These are phyloP conservation scores for Drosophila truncata DNA, from an alignment of 1,140 invertebrate genomes.

Conservation along the genomic window DNA sequence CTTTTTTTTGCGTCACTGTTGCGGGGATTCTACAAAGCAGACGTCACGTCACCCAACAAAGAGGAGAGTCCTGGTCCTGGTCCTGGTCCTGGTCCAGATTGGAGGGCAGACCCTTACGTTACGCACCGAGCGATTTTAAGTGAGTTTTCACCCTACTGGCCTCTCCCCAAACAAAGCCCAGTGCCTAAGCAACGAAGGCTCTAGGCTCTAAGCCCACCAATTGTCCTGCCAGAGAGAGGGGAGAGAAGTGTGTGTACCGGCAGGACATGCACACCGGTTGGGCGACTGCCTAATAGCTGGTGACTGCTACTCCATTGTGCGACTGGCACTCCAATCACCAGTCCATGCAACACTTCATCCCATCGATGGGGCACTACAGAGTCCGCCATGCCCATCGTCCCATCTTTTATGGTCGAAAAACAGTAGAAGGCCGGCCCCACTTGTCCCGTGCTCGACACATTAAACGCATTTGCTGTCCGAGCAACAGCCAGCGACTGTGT, in stretches of 20 bases:
- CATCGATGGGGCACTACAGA: conserved; percentile 12
- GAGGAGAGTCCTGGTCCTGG: conserved; percentile 11
- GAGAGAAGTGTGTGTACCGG: background rate
- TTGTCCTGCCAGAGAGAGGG: conserved; percentile 16
- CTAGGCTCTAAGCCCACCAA: conserved; percentile 16
- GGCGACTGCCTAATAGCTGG: conserved; percentile 54
- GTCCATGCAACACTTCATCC: conserved; percentile 59
- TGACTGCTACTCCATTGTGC: conserved; percentile 47
- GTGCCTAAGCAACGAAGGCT: conserved; percentile 24
- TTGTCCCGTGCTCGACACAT: conserved; percentile 26
- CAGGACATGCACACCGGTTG: conserved; percentile 25
- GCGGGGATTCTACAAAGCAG: conserved; percentile 49
- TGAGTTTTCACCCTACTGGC: conserved; percentile 63
- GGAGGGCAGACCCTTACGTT: conserved; percentile 15
- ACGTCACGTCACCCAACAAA: conserved; percentile 30
- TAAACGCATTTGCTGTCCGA: conserved; percentile 51
- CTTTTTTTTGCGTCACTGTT: conserved; percentile 28
- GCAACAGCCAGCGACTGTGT: background rate
- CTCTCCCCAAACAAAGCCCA: conserved; percentile 57
- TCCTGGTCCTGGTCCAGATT: conserved; percentile 8
- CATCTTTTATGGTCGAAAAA: conserved; percentile 43
- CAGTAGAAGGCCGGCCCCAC: conserved; percentile 15
- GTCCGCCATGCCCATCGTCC: background rate
- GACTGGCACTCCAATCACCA: conserved; percentile 67
- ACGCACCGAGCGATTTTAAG: conserved; percentile 54